Conservation (phyloP, 2,888 invertebrate genomes). For the Sarcophaga variegata region DNA sequence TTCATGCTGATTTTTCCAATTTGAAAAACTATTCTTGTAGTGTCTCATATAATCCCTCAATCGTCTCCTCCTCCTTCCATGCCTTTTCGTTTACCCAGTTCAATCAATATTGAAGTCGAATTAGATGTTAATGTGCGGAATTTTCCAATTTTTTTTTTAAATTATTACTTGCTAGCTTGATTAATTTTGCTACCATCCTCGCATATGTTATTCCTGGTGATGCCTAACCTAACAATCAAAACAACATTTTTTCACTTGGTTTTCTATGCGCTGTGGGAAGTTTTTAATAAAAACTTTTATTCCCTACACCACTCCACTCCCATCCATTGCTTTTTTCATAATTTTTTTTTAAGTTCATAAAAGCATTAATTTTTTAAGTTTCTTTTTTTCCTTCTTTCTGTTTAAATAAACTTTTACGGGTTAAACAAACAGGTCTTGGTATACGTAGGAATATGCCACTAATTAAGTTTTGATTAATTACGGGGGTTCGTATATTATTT, state of each 20-base stretch:
- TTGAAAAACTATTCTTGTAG: too few relatives aligned
- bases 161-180: too few relatives aligned
- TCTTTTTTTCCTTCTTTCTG: slow-evolving; percentile 5
- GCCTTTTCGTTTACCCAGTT: too few relatives aligned
- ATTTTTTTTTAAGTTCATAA: not conserved
- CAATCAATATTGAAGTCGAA: too few relatives aligned
- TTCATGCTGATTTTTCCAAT: too few relatives aligned
- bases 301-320: too few relatives aligned
- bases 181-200: too few relatives aligned
- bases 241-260: not conserved
- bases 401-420: slow-evolving; percentile 17
- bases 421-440: slow-evolving; percentile 26
- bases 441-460: slow-evolving; percentile 65
- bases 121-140: too few relatives aligned
- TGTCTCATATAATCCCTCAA: too few relatives aligned
- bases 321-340: not conserved
- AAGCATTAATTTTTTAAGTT: slow-evolving; percentile 20
- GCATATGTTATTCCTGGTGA: not conserved
- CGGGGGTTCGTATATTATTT: slow-evolving; percentile 30
- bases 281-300: slow-evolving; percentile 20
- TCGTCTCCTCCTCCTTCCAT: too few relatives aligned
- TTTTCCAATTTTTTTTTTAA: too few relatives aligned
- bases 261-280: not conserved
- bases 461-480: slow-evolving; percentile 73
- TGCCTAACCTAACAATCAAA: slow-evolving; percentile 19